A percentile compares a stretch with the other conserved stretches of the same genome.
These are phyloP conservation scores for Thaleichthys pacificus DNA, from an alignment of 2,797 vertebrate genomes.

Conservation along the genomic window DNA sequence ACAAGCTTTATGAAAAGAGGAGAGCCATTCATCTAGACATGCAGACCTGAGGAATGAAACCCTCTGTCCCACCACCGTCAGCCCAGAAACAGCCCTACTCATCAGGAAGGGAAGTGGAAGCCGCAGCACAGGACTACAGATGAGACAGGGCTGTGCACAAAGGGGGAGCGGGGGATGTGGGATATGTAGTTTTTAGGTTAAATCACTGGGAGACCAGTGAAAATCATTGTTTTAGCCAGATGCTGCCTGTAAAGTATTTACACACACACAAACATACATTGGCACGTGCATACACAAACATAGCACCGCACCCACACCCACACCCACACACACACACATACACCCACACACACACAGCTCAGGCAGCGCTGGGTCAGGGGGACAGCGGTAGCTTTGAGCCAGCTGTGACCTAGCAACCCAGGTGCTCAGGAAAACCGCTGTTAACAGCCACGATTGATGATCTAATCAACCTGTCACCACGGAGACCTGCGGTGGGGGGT, in stretches of 20 bases:
- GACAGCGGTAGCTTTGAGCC: conserved; percentile 93
- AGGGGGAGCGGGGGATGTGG: conserved; percentile 33
- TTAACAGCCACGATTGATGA: conserved; percentile 99
- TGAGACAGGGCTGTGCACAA: no score
- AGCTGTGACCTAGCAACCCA: conserved; percentile 96
- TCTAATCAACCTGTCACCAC: conserved; percentile 99
- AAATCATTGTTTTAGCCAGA: not conserved
- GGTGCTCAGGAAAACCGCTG: conserved; percentile 99
- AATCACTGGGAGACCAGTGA: conserved; percentile 21
- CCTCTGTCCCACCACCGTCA: conserved; percentile 75
- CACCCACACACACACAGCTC: conserved; percentile 19
- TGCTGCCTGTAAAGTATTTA: conserved; percentile 7
- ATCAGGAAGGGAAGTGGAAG: conserved; percentile 55
- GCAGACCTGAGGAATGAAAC: conserved; percentile 70
- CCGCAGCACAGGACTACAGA: conserved; percentile 21
- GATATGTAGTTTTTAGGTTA: not conserved
- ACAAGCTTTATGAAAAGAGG: conserved; percentile 86
- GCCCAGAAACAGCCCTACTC: conserved; percentile 73
- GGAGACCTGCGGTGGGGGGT: conserved; percentile 84
- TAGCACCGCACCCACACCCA: conserved; percentile 11
- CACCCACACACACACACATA: conserved; percentile 31
- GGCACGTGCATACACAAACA: no score
- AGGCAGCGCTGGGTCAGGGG: conserved; percentile 79
- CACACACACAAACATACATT: no score
- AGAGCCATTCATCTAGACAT: conserved; percentile 86